Evolutionary conservation across 2,888 invertebrate genomes (phyloP), one percentile per base, ranked within the genome.

Genomic region (Dicyrtomina minuta): DNA sequence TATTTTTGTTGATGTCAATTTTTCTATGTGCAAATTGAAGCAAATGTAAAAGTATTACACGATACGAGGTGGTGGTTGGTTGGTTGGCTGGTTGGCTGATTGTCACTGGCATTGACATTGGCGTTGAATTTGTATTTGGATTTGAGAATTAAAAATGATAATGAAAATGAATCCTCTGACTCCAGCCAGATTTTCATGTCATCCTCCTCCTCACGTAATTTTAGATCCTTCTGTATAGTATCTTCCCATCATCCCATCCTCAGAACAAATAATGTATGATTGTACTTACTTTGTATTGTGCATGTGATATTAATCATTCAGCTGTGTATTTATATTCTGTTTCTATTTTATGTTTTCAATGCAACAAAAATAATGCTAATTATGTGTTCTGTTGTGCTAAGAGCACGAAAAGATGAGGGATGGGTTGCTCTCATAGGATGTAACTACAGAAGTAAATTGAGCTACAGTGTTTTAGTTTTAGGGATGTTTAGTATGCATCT

Each of bases 351-450:
- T 4, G 41, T 58, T 39, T 58, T 22, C 20, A 39, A 43, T 33
- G 20, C 60, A 60, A 60, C 60, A 60, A 60, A 60, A 60, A 60
- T 60, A 60, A 60, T 39, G 20, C 60, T 60, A 60, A 60, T 60
- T 60, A 60, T 60, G 44, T 24, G 60, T 60, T 60, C 41, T 60
- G 43, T 41, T n/a, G 44, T 43, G 15, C 5, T 60, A 22, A 60
- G 39, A 60, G 43, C 22, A 24, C 20, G 60, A 33, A 33, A 33
- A 5, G 33, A 33, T 33, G 8, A 33, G 33, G 33, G n/a, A n/a
- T n/a, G n/a, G n/a, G n/a, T n/a, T n/a, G n/a, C n/a, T n/a, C n/a
- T n/a, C n/a, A n/a, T n/a, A n/a, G n/a, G n/a, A n/a, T n/a, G n/a
- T n/a, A n/a, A n/a, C n/a, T n/a, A n/a, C n/a, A n/a, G n/a, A n/a